These are phyloP conservation scores for Pipistrellus kuhlii DNA, from an alignment of 2,797 vertebrate species.

Conservation along the genomic window DNA sequence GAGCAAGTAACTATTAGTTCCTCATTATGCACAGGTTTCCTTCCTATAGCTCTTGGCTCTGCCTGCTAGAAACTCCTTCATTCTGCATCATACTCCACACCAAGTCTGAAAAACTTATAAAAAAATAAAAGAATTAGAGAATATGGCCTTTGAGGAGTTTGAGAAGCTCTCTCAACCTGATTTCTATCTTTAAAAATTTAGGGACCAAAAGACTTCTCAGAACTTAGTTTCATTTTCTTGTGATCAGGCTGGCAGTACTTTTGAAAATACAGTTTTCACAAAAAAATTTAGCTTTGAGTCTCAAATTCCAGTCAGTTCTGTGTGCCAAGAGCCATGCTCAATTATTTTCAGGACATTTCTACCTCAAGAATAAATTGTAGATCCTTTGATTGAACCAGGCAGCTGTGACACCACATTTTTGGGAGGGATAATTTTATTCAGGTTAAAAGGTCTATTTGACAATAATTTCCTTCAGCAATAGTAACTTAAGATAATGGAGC, in stretches of 20 bases:
- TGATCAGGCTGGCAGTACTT: not conserved
- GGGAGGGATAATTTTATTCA: not conserved
- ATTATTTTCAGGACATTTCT: not conserved
- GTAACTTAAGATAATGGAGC: not conserved
- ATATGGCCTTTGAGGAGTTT: not conserved
- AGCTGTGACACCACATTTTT: not conserved
- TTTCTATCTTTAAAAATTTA: not conserved
- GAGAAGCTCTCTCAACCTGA: not conserved
- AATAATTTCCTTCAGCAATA: slow-evolving; percentile 9
- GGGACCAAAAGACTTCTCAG: not conserved
- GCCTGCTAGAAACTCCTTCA: not conserved
- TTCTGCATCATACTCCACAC: not conserved
- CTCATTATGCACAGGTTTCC: not conserved
- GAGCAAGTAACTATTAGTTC: not conserved
- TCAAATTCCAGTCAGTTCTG: not conserved
- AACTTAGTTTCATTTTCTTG: not conserved
- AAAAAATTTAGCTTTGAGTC: not conserved
- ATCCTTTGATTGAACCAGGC: not conserved
- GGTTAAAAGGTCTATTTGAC: not conserved
- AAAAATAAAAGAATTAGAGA: not conserved
- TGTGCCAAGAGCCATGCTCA: not conserved
- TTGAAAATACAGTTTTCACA: not conserved
- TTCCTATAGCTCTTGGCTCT: not conserved
- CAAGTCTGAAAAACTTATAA: not conserved
- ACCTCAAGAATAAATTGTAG: not conserved